phyloP scores from a whole-genome alignment of 2,888 invertebrate genomes.

The Leucophenga montana region DNA sequence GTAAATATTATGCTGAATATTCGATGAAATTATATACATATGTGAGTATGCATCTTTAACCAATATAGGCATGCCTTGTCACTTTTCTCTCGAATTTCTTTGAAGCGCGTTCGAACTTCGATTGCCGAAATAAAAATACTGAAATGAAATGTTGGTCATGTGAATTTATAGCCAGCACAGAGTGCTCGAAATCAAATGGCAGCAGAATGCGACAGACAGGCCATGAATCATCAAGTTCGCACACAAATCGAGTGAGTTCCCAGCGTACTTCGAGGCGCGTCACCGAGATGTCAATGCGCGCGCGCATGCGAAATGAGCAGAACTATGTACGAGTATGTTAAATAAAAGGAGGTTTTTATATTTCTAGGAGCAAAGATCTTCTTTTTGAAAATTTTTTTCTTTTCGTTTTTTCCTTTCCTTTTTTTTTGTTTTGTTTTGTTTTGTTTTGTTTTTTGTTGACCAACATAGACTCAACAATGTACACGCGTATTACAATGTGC shows the following conservation, averaged over 20 bases:
- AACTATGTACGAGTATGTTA: too few relatives aligned
- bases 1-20: background rate
- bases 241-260: slow-evolving; percentile 2
- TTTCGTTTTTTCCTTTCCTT: too few relatives aligned
- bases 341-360: background rate
- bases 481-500: background rate
- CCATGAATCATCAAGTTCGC: slow-evolving; percentile 17
- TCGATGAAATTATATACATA: background rate
- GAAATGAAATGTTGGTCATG: background rate
- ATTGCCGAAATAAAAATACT: too few relatives aligned
- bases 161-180: background rate
- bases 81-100: background rate
- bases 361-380: background rate
- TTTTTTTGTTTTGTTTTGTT: too few relatives aligned
- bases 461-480: slow-evolving; percentile 8
- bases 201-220: background rate
- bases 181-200: slow-evolving; percentile 1
- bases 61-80: background rate
- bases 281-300: slow-evolving; percentile 10
- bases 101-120: too few relatives aligned
- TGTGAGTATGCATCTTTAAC: too few relatives aligned
- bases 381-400: too few relatives aligned
- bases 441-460: too few relatives aligned
- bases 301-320: slow-evolving; percentile 1
- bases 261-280: slow-evolving; percentile 7